Percentiles rank a stretch among this genome's conserved stretches.
Conservation (phyloP, 2,113 vertebrate genomes). For the Dromiciops gliroides region DNA sequence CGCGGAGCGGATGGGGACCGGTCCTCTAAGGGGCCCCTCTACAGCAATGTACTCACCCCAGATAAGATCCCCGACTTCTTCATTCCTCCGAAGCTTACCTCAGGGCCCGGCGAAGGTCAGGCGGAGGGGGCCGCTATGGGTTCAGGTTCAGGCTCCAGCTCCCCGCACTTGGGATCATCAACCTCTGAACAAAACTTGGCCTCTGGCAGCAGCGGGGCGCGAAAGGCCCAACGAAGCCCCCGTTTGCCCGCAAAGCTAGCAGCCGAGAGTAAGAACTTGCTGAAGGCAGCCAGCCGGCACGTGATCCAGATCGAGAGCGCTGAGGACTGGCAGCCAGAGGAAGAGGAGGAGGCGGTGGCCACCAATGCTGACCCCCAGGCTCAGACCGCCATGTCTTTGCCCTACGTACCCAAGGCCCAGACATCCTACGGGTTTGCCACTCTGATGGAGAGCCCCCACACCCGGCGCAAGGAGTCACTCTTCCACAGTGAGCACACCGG, state of each 20-base stretch:
- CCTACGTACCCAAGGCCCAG: conserved; percentile 95
- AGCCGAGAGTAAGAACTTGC: conserved; percentile 88
- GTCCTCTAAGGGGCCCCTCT: conserved; percentile 83
- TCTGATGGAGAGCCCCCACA: conserved; percentile 96
- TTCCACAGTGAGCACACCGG: conserved; percentile 96
- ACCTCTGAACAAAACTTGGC: conserved; percentile 88
- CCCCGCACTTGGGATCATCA: conserved; percentile 81
- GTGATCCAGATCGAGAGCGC: conserved; percentile 97
- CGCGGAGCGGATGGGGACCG: conserved; percentile 82
- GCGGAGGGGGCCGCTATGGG: conserved; percentile 77
- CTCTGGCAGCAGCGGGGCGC: conserved; percentile 11
- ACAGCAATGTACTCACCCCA: conserved; percentile 96
- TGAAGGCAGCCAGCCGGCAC: conserved; percentile 90
- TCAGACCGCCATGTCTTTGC: conserved; percentile 92
- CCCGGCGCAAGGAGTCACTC: conserved; percentile 94
- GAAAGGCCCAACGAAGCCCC: conserved; percentile 88
- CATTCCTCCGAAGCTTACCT: conserved; percentile 94
- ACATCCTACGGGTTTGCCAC: conserved; percentile 96
- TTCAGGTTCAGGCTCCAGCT: conserved; percentile 70
- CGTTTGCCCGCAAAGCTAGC: conserved; percentile 87
- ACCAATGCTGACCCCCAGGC: conserved; percentile 92
- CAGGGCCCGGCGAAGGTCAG: conserved; percentile 86
- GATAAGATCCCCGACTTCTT: conserved; percentile 99
- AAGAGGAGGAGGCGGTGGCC: conserved; percentile 73
- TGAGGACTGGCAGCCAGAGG: conserved; percentile 86